phyloP scores from a whole-genome alignment of 2,797 vertebrate species.

The Carcharodon carcharias region DNA sequence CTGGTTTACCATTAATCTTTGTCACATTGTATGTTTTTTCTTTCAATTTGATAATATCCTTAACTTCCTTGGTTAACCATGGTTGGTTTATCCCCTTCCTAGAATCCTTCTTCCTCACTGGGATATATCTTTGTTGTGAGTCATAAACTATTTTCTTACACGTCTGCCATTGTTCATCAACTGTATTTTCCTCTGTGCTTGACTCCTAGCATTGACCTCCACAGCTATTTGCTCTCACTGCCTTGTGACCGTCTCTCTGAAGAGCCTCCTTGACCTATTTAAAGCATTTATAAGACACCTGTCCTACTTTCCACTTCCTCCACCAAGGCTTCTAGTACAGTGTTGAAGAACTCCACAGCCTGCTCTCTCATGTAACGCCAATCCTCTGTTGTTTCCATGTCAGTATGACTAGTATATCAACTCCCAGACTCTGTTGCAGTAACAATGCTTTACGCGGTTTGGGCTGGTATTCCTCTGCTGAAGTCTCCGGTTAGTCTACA shows the following conservation, averaged over 20 bases:
- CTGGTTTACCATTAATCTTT: too few relatives aligned
- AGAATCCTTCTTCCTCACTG: too few relatives aligned
- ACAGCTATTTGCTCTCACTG: not conserved
- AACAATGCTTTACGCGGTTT: not conserved
- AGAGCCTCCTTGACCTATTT: not conserved
- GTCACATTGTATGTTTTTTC: too few relatives aligned
- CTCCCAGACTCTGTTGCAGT: not conserved
- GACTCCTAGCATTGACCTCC: not conserved
- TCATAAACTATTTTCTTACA: too few relatives aligned
- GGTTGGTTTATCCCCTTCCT: too few relatives aligned
- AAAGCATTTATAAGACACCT: too few relatives aligned
- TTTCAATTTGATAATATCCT: too few relatives aligned
- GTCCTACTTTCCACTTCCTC: too few relatives aligned
- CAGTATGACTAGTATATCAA: not conserved
- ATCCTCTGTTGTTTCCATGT: not conserved
- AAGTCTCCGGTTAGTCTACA: not conserved
- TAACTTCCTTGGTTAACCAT: too few relatives aligned
- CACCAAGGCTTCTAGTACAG: not conserved
- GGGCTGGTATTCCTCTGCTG: not conserved
- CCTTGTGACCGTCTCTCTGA: not conserved
- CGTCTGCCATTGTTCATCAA: too few relatives aligned
- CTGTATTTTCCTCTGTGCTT: not conserved
- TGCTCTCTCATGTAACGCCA: not conserved
- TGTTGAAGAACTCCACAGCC: too few relatives aligned
- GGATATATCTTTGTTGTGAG: too few relatives aligned